Evolutionary conservation across 2,113 vertebrate genomes (phyloP).

Genomic region (Chauna torquata): DNA sequence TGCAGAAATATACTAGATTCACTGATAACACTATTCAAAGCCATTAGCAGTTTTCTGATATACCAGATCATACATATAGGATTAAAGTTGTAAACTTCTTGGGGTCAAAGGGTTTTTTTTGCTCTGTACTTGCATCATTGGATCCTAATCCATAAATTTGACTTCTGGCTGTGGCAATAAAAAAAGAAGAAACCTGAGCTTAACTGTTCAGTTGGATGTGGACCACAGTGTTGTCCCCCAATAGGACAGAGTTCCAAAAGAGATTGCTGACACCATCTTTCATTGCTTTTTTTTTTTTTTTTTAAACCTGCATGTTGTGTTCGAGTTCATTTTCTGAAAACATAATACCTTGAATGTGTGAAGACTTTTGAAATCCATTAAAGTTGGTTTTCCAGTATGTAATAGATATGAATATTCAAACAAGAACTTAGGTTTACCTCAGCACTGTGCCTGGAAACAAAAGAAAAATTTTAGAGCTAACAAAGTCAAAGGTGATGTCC

Average conservation of each 20-base stretch:
- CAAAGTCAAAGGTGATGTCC: background rate
- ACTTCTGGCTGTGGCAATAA: background rate
- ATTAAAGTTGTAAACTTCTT: background rate
- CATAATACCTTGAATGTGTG: accelerated
- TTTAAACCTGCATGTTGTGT: background rate
- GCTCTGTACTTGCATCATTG: background rate
- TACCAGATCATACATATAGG: background rate
- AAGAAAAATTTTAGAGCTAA: background rate
- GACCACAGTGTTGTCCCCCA: accelerated
- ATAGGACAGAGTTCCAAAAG: background rate
- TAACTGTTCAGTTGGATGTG: background rate
- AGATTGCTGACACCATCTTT: background rate
- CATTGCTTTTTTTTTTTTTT: background rate
- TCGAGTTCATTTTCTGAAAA: background rate
- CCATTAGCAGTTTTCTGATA: background rate
- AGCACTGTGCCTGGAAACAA: background rate
- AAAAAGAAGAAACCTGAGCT: background rate
- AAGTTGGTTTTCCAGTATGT: background rate
- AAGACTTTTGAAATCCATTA: background rate
- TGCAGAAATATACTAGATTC: background rate
- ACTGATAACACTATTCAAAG: background rate
- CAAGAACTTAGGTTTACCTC: background rate
- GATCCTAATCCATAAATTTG: background rate
- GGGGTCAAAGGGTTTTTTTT: background rate
- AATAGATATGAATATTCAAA: background rate